Conservation (phyloP, 2,888 invertebrate genomes). For the Capitulum mitella region DNA sequence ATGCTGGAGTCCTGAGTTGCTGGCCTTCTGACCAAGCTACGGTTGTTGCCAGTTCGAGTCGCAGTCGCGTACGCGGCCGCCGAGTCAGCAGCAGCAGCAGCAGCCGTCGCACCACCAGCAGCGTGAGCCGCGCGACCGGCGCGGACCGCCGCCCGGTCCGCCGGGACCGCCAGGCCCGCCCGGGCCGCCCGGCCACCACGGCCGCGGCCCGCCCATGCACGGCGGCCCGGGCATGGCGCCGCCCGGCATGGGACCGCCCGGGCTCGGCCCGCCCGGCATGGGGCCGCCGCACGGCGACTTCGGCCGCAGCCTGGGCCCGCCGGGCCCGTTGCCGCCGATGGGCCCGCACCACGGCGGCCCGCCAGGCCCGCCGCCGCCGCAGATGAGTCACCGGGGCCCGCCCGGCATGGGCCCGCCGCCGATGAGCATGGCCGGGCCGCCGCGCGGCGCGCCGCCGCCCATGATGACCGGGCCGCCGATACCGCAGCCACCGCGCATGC, state of each 20-base stretch:
- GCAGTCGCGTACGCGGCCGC: constrained; percentile 80
- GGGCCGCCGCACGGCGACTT: neutral
- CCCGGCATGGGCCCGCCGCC: constrained; percentile 47
- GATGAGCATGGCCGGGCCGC: constrained; percentile 38
- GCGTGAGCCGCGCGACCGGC: constrained; percentile 31
- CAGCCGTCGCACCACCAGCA: constrained; percentile 49
- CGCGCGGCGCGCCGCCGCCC: constrained; percentile 37
- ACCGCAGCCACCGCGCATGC: neutral
- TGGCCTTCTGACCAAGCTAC: neutral
- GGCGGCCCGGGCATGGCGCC: constrained; percentile 30
- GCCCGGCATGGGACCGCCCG: constrained; percentile 28
- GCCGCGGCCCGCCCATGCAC: constrained; percentile 49
- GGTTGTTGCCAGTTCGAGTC: constrained; percentile 66
- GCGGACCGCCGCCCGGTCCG: constrained; percentile 32
- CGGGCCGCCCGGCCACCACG: constrained; percentile 37
- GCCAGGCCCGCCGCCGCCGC: constrained; percentile 48
- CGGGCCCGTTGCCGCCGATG: neutral
- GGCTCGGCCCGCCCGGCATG: neutral
- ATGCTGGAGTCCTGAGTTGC: too few relatives aligned
- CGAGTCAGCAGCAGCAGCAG: constrained; percentile 48
- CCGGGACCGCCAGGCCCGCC: constrained; percentile 38
- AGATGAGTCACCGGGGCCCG: constrained; percentile 65
- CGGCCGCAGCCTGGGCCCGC: constrained; percentile 5
- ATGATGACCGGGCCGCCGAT: constrained; percentile 32
- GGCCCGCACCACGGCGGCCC: constrained; percentile 87